Percentiles rank a stretch among this genome's conserved stretches.
Conservation (phyloP, 1,140 invertebrate species). For the Orius laevigatus region DNA sequence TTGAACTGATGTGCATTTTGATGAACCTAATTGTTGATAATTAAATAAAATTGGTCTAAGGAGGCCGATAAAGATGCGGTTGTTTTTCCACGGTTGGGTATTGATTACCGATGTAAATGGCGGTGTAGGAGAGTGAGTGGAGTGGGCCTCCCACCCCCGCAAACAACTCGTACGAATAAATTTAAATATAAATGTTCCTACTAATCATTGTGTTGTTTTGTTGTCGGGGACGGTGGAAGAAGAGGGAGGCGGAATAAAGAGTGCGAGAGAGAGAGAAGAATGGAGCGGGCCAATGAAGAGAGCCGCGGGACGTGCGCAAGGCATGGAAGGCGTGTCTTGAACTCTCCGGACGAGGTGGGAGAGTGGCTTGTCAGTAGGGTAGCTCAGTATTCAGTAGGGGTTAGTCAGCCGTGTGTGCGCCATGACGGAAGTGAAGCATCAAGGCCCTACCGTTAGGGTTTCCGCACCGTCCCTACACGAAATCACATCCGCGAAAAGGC, state of each 20-base stretch:
- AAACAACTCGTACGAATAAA: conserved; percentile 7
- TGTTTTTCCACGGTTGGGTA: neutral
- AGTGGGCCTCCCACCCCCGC: neutral
- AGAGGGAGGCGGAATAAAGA: neutral
- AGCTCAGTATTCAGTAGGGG: neutral
- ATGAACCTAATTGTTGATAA: too few relatives aligned
- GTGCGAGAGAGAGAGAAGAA: conserved; percentile 1
- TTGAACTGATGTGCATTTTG: too few relatives aligned
- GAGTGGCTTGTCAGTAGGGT: neutral
- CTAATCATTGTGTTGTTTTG: too few relatives aligned
- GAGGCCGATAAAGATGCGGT: too few relatives aligned
- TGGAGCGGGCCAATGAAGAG: conserved; percentile 2
- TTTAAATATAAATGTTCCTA: conserved; percentile 9
- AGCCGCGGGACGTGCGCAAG: neutral
- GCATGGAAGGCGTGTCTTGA: neutral
- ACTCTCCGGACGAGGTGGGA: neutral
- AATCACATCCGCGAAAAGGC: conserved; percentile 19
- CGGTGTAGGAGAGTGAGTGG: neutral
- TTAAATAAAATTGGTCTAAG: too few relatives aligned
- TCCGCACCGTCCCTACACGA: conserved; percentile 12
- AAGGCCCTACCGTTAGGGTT: conserved; percentile 13
- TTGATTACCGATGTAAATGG: conserved; percentile 3
- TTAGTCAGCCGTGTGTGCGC: conserved; percentile 2
- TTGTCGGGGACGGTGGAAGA: neutral
- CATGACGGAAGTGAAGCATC: conserved; percentile 11